Percentiles rank a stretch among this genome's conserved stretches.
These are phyloP conservation scores for Ennomos erosarius DNA, from an alignment of 2,888 invertebrate genomes.

Conservation along the genomic window DNA sequence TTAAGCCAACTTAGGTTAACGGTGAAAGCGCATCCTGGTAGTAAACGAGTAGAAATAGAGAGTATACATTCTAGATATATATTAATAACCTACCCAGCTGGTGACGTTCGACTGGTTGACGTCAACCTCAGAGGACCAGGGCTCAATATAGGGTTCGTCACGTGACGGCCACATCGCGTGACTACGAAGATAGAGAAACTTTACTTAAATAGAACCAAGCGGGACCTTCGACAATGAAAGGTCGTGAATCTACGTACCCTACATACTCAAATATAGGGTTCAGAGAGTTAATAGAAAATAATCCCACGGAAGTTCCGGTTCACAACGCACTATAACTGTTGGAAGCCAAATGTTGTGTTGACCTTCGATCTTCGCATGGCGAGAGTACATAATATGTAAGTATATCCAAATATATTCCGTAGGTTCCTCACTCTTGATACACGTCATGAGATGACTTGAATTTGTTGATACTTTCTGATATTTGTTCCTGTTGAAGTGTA, in stretches of 20 bases:
- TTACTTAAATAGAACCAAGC: slow-evolving; percentile 23
- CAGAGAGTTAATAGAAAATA: slow-evolving; percentile 29
- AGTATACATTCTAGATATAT: slow-evolving; percentile 12
- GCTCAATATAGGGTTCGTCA: slow-evolving; percentile 10
- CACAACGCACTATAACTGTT: neutral
- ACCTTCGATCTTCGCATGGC: neutral
- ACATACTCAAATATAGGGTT: slow-evolving; percentile 8
- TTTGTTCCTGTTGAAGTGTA: slow-evolving; percentile 10
- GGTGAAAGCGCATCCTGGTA: slow-evolving; percentile 22
- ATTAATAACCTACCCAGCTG: slow-evolving; percentile 5
- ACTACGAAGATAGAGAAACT: slow-evolving; percentile 32
- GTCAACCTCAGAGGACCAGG: slow-evolving; percentile 42
- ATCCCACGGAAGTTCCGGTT: slow-evolving; percentile 4
- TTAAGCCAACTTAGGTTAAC: slow-evolving; percentile 5
- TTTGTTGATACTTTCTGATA: slow-evolving; percentile 5
- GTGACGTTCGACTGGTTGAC: slow-evolving; percentile 47
- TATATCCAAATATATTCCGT: neutral
- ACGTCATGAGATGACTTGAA: slow-evolving; percentile 1
- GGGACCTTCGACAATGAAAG: slow-evolving; percentile 16
- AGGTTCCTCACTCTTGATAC: neutral
- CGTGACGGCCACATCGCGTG: slow-evolving; percentile 46
- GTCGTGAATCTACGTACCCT: slow-evolving; percentile 22
- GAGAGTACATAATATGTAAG: neutral
- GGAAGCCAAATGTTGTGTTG: too few species aligned
- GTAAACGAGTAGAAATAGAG: slow-evolving; percentile 28